Evolutionary conservation across 2,113 vertebrate genomes (phyloP).

Genomic region (Poecile atricapillus): DNA sequence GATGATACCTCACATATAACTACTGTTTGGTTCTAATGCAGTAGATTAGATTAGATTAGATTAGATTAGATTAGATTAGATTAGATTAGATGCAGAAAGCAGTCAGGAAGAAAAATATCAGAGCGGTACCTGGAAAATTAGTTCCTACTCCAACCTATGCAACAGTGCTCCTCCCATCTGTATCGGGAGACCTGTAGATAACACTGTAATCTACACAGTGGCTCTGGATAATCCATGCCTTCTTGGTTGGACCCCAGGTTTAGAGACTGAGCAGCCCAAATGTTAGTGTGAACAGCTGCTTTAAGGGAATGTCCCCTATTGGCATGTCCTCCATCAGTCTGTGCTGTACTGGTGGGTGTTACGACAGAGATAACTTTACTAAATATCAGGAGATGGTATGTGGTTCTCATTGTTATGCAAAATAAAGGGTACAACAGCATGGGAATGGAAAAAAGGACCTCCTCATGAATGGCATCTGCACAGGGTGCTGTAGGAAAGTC

Average conservation of each 20-base stretch:
- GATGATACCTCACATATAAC: not conserved
- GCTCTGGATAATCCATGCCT: not conserved
- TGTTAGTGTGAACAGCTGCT: not conserved
- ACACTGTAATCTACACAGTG: not conserved
- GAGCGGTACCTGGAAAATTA: not conserved
- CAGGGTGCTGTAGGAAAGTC: not conserved
- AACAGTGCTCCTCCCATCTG: not conserved
- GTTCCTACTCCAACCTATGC: accelerated
- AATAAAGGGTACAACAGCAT: not conserved
- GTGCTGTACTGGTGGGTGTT: not conserved
- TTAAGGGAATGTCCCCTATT: not conserved
- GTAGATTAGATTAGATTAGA: not conserved
- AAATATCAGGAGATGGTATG: not conserved
- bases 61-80: not conserved
- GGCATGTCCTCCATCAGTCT: accelerated
- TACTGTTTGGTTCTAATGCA: not conserved
- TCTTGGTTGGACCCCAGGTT: accelerated
- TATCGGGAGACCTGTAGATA: not conserved
- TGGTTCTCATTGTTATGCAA: not conserved
- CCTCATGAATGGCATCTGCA: not conserved
- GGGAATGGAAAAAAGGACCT: not conserved
- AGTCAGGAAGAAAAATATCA: not conserved
- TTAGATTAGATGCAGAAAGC: not conserved
- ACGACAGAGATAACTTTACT: not conserved
- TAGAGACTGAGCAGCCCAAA: not conserved